phyloP scores from a whole-genome alignment of 2,888 invertebrate species.

The Carpatolechia fugitivella region DNA sequence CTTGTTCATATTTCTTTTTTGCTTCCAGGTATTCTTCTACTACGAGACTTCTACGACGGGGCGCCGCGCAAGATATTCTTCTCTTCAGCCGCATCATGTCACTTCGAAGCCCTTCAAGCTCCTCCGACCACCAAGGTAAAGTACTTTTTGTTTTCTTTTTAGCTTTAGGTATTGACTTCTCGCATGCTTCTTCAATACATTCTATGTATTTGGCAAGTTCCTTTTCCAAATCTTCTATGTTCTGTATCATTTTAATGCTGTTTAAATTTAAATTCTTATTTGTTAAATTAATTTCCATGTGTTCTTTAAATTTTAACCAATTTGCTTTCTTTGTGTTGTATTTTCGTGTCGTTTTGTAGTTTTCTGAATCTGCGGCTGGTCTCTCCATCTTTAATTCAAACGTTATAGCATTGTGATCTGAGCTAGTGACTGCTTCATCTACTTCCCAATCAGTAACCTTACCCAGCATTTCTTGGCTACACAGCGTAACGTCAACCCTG shows the following conservation, averaged over 20 bases:
- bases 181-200: neutral
- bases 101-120: no score
- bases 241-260: neutral
- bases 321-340: no score
- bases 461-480: neutral
- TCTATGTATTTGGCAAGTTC: neutral
- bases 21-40: neutral
- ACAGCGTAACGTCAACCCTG: neutral
- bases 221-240: neutral
- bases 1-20: neutral
- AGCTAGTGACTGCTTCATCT: constrained; percentile 17
- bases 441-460: constrained; percentile 15
- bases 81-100: no score
- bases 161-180: neutral
- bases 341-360: neutral
- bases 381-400: no score
- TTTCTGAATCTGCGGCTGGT: neutral
- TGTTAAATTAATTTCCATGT: neutral
- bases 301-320: no score
- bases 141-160: no score
- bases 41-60: neutral
- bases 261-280: neutral
- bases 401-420: constrained; percentile 21
- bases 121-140: no score
- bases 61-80: neutral